Conservation (phyloP, 2,888 invertebrate species). For the Drosophila affinis region DNA sequence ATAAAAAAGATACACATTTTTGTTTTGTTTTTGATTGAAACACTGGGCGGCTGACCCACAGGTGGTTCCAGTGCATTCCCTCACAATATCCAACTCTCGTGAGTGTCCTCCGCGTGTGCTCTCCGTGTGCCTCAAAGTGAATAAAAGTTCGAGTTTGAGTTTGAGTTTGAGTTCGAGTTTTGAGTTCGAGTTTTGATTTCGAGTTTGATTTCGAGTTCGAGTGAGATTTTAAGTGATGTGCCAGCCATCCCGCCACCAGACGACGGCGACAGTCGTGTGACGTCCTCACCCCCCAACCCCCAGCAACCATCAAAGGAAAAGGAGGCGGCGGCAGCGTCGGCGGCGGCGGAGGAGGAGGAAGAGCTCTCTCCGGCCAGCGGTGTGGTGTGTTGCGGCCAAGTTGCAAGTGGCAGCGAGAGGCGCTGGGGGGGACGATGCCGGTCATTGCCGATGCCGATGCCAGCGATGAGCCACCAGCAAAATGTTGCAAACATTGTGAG, state of each 20-base stretch:
- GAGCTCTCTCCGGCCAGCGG: background rate
- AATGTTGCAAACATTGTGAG: conserved; percentile 97
- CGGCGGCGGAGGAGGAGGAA: background rate
- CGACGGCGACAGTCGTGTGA: conserved; percentile 10
- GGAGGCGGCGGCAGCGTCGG: no score
- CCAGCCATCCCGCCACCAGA: background rate
- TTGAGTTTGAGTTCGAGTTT: conserved; percentile 3
- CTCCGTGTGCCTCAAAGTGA: background rate
- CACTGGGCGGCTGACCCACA: conserved; percentile 1
- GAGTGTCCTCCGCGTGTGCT: background rate
- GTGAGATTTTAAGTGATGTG: conserved; percentile 17
- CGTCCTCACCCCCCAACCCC: background rate
- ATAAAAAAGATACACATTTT: conserved; percentile 47
- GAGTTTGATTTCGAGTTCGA: background rate
- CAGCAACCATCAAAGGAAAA: background rate
- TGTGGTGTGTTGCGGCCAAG: background rate
- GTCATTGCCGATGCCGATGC: conserved; percentile 86
- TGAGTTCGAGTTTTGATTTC: background rate
- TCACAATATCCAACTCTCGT: background rate
- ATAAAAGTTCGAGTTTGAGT: background rate
- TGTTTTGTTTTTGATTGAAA: conserved; percentile 32
- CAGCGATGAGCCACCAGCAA: conserved; percentile 91
- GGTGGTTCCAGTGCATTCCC: conserved; percentile 15
- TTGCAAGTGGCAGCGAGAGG: background rate
- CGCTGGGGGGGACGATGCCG: conserved; percentile 85